Base-by-base conservation (phyloP, 2,797 vertebrate genomes). In the Anguilla megastoma region DNA sequence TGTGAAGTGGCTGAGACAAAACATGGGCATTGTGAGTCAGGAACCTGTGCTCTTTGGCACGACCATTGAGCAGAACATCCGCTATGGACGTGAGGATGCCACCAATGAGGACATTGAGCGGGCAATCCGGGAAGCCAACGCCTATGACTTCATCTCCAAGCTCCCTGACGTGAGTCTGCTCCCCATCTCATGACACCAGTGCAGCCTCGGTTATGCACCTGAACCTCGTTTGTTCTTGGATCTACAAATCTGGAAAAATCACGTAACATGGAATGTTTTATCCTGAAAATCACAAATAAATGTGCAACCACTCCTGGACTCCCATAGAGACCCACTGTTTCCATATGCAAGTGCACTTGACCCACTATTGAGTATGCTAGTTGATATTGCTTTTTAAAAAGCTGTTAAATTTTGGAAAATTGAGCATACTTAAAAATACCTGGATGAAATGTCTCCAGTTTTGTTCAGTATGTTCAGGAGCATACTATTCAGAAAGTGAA, bases 31-130 rank as follows among this genome's bases (percentile, higher is more conserved):
- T 0, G 94, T 94, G 83, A 95, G 90, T 86, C 92, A 96, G 85
- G 93, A 92, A 88, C 92, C 90, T 10, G 86, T 94, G 48, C 71
- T 94, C 71, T 95, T 96, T 88, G 94, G 86, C 16, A 93, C 94
- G 10, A 95, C 91, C 3, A 92, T 93, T 85, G 89, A 88, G 56
- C 93, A 91, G 82, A 91, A 91, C 66, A 93, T 95, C 88, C 95
- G 90, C 74, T 91, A 91, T 3, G 93, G 92, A 5, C 89, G 89
- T 83, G 90, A 94, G 85, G 93, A 92, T 10, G 90, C 90, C 86
- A 94, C 92, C 0, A 56, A 95, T 84, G 86, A 93, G 86, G 90
- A 96, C 88, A 91, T 90, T 45, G 91, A 92, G 87, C 92, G 27
- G 24, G 93, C 94, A 76, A 91, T 91, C 80, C 95, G 90, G 89